Evolutionary conservation across 2,888 invertebrate species (phyloP), one percentile per base, ranked within the genome.

Genomic region (Napeogenes sylphis): DNA sequence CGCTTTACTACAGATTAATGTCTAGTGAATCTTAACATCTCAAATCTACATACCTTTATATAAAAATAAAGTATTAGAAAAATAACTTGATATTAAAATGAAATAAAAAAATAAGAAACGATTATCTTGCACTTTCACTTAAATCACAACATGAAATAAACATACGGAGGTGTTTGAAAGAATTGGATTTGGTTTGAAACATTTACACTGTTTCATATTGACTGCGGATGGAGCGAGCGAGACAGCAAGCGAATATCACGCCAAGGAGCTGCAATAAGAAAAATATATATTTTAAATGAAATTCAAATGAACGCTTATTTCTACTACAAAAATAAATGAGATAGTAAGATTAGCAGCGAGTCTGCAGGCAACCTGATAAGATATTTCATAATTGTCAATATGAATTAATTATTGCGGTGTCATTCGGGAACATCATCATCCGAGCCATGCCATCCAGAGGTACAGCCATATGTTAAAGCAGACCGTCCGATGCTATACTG

Each of bases 141-240:
- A 69, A 67, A 63, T 53, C 56, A 51, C 61, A 63, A 55, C 33
- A 55, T 54, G 46, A 46, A 42, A 59, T 35, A 56, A 56, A 64
- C 51, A 62, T 58, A 56, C 56, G 45, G 62, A 51, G 51, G 30
- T 21, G 51, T 21, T 59, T 32, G 32, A 51, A 35, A 35, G 33
- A 61, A 30, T 30, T 30, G 30, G 42, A 55, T 60, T 55, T 54
- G 54, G 38, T 10, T 10, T 10, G 42, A 12, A 10, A 57, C 6
- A 38, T 68, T 92, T 94, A 95, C 76, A 95, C 95, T 56, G 95
- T 95, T 89, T 98, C 96, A 88, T 98, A 98, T 83, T 97, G 97
- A 84, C 95, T 95, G 81, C 96, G 95, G 82, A 99, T 97, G 73
- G 97, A 96, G 78, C 97, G 94, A 71, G 97, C 98, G 85, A 99